Evolutionary conservation across 2,888 invertebrate genomes (phyloP).

Genomic region (Cephus pygmeus): DNA sequence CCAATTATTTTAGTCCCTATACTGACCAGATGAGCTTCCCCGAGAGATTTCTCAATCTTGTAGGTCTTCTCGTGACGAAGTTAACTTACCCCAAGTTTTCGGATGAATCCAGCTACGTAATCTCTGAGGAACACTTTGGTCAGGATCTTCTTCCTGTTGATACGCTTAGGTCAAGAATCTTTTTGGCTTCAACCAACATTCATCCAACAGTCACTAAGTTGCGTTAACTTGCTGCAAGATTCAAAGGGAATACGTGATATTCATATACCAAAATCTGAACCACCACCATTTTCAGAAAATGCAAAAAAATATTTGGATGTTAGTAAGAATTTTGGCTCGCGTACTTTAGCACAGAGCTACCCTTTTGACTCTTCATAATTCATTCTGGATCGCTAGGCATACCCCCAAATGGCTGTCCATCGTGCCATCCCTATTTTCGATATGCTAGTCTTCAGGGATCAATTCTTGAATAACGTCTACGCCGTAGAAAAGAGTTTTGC

Average conservation of each 20-base stretch:
- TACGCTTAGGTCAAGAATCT: constrained; percentile 33
- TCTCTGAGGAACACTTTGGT: constrained; percentile 23
- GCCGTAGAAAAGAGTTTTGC: constrained; percentile 53
- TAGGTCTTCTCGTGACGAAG: constrained; percentile 16
- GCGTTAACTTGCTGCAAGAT: constrained; percentile 40
- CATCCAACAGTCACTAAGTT: constrained; percentile 16
- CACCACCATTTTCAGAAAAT: constrained; percentile 16
- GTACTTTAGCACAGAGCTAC: constrained; percentile 37
- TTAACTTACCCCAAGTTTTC: constrained; percentile 12
- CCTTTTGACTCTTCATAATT: constrained; percentile 67
- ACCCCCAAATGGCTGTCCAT: constrained; percentile 66
- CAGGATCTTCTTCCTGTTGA: constrained; percentile 23
- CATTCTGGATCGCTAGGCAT: constrained; percentile 69
- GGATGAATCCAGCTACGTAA: constrained; percentile 17
- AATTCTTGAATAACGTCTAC: constrained; percentile 53
- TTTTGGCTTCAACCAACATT: constrained; percentile 38
- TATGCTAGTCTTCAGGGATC: constrained; percentile 63
- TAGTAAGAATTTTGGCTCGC: constrained; percentile 27
- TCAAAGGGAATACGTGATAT: constrained; percentile 31
- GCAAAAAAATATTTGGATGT: constrained; percentile 31
- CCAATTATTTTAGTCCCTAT: constrained; percentile 21
- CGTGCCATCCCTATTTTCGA: constrained; percentile 65
- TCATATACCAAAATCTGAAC: constrained; percentile 1
- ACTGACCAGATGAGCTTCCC: constrained; percentile 25
- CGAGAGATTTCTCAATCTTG: constrained; percentile 33